A percentile compares a stretch with the other conserved stretches of the same genome.
Evolutionary conservation across 2,888 invertebrate species (phyloP).

Genomic region (Griposia aprilina): DNA sequence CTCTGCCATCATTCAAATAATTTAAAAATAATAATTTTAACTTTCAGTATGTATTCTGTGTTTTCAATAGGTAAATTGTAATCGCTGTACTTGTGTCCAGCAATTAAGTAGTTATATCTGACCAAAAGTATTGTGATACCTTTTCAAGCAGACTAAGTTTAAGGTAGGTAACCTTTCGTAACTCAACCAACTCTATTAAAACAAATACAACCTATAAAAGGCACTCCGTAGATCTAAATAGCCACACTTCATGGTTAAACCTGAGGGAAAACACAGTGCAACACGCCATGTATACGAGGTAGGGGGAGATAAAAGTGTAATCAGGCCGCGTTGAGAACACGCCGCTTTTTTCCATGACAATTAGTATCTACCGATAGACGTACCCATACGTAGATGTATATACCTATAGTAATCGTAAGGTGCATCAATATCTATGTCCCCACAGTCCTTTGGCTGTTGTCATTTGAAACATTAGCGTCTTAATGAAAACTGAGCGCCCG

Average conservation of each 20-base stretch:
- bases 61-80: background rate
- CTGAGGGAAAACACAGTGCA: constrained; percentile 44
- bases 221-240: constrained; percentile 35
- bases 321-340: constrained; percentile 47
- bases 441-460: constrained; percentile 75
- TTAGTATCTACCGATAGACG: constrained; percentile 42
- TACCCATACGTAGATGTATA: constrained; percentile 19
- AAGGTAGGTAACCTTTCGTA: background rate
- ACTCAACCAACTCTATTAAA: constrained; percentile 18
- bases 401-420: constrained; percentile 69
- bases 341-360: constrained; percentile 55
- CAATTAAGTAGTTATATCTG: too few species aligned
- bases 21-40: too few species aligned
- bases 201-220: constrained; percentile 17
- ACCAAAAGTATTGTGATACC: background rate
- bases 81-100: too few species aligned
- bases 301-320: constrained; percentile 61
- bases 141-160: background rate
- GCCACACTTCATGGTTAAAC: constrained; percentile 41
- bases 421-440: constrained; percentile 72
- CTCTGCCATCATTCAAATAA: background rate
- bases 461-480: constrained; percentile 84
- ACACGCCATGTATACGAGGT: constrained; percentile 36
- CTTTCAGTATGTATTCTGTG: too few species aligned
- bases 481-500: constrained; percentile 86